These are phyloP conservation scores for Symphodus melops DNA, from an alignment of 2,113 vertebrate species.

Conservation along the genomic window DNA sequence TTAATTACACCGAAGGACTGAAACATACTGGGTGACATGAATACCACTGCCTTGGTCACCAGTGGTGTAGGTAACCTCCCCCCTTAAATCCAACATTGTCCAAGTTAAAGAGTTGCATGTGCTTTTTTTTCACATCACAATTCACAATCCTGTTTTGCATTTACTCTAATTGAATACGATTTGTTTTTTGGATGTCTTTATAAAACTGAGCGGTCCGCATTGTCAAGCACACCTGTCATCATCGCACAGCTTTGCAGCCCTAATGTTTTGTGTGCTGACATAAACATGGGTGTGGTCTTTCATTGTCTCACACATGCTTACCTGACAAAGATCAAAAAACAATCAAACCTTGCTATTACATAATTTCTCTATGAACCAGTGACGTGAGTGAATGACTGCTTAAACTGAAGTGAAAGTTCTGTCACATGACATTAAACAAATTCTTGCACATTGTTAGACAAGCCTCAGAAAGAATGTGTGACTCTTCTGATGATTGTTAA, in stretches of 20 bases:
- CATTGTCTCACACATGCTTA: neutral
- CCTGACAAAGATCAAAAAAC: neutral
- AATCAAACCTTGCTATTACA: neutral
- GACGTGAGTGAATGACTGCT: neutral
- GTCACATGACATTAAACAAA: too few relatives aligned
- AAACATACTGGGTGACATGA: too few relatives aligned
- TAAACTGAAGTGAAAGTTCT: neutral
- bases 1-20: too few relatives aligned
- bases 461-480: too few relatives aligned
- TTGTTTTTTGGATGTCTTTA: neutral
- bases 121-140: too few relatives aligned
- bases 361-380: neutral
- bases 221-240: neutral
- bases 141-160: too few relatives aligned
- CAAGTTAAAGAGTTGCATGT: too few relatives aligned
- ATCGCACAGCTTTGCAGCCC: neutral
- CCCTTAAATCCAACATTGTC: too few relatives aligned
- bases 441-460: neutral
- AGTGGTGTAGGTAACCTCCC: too few relatives aligned
- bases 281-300: neutral
- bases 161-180: neutral
- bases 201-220: neutral
- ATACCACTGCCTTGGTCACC: too few relatives aligned
- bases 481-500: too few relatives aligned
- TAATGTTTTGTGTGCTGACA: neutral